These are phyloP conservation scores for Palythoa heliodiscus DNA, from an alignment of 92 coral and sea anemone genomes.

Conservation along the genomic window DNA sequence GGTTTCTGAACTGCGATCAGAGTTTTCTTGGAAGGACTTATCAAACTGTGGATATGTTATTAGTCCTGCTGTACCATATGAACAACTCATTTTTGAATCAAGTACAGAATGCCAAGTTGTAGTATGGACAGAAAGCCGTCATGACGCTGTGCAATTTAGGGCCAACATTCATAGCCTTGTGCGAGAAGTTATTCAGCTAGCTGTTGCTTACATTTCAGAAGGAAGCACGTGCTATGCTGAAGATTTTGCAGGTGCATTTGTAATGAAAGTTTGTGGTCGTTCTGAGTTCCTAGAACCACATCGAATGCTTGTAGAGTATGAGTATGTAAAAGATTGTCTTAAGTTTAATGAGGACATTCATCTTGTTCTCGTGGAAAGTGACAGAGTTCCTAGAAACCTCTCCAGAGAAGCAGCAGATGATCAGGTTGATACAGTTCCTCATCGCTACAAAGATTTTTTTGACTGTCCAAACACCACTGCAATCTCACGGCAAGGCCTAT, in stretches of 20 bases:
- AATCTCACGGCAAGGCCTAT: constrained; percentile 85
- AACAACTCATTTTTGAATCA: constrained; percentile 63
- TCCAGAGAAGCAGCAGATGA: constrained; percentile 85
- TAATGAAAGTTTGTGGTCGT: constrained; percentile 91
- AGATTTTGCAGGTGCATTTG: constrained; percentile 58
- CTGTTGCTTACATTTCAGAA: constrained; percentile 72
- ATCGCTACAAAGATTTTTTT: constrained; percentile 92
- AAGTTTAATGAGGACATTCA: constrained; percentile 74
- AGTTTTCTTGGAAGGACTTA: constrained; percentile 66
- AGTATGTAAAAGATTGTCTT: constrained; percentile 83
- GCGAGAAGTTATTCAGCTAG: constrained; percentile 69
- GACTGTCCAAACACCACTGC: constrained; percentile 87
- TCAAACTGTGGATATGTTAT: constrained; percentile 89
- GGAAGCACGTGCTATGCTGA: constrained; percentile 44
- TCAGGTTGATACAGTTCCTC: constrained; percentile 67
- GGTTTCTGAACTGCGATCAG: constrained; percentile 74
- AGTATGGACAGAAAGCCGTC: constrained; percentile 77
- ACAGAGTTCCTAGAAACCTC: constrained; percentile 78
- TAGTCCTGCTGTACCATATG: constrained; percentile 91
- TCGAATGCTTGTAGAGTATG: constrained; percentile 86
- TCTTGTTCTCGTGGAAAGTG: constrained; percentile 88
- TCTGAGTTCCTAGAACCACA: constrained; percentile 85
- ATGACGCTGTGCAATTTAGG: constrained; percentile 74
- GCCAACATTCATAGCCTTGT: constrained; percentile 70
- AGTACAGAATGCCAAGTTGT: constrained; percentile 69